phyloP scores from a whole-genome alignment of 2,113 vertebrate genomes.

The Sigmodon hispidus region DNA sequence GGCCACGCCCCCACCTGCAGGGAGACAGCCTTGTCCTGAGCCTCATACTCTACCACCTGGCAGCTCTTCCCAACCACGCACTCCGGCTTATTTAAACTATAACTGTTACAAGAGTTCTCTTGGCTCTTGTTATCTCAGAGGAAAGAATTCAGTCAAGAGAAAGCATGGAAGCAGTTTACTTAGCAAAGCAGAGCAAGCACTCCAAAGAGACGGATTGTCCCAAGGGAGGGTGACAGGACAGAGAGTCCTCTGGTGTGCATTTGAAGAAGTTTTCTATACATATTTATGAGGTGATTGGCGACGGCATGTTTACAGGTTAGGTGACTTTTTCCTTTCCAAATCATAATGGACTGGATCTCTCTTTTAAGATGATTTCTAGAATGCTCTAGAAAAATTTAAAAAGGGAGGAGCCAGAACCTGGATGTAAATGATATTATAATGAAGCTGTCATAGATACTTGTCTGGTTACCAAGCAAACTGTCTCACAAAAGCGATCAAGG shows the following conservation, averaged over 20 bases:
- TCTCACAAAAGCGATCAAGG: background rate
- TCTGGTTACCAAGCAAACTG: background rate
- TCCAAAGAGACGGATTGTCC: background rate
- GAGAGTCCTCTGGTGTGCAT: background rate
- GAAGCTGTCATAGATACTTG: background rate
- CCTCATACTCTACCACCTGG: background rate
- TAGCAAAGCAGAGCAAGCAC: background rate
- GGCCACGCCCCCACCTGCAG: too few species aligned
- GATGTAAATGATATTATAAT: too few species aligned
- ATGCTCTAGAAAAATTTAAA: background rate
- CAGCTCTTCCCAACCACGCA: background rate
- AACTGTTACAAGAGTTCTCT: background rate
- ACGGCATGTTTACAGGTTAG: background rate
- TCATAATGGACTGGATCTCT: background rate
- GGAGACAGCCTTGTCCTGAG: background rate
- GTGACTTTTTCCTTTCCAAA: background rate
- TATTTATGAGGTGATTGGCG: background rate
- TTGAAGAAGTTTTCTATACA: background rate
- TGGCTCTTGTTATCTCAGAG: background rate
- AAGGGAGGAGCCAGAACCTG: too few species aligned
- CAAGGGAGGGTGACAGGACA: background rate
- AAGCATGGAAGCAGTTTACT: background rate
- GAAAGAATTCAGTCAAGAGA: background rate
- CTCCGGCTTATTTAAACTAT: background rate
- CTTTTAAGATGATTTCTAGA: background rate